Evolutionary conservation across 2,797 vertebrate species (phyloP), one percentile per base, ranked within the genome.

Genomic region (Gymnoscopelus microlampas): DNA sequence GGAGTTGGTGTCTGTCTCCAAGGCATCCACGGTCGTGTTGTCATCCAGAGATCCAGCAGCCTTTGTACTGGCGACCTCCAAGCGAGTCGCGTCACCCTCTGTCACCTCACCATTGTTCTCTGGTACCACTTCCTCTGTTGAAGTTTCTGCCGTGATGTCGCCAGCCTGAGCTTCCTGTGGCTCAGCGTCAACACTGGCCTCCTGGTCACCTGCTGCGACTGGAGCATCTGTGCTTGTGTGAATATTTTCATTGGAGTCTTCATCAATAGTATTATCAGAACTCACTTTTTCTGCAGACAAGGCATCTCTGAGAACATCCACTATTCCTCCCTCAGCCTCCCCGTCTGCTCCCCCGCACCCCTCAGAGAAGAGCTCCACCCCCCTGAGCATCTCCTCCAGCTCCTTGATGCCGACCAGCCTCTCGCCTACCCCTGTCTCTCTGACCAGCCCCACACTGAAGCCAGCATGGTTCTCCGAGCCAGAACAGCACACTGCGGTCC

Each of bases 401-500:
- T 89, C 91, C 62, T 88, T 80, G 56, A 94, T 57, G 1, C 81
- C 91, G 63, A 93, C 84, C 66, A 83, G 77, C 70, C 70, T 91
- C 67, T 85, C 63, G 19, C 23, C 79, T 50, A 68, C 71, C 44
- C 35, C 85, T 10, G 65, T 72, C 50, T 89, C 87, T 71, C 70
- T 87, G 72, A 94, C 84, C 32, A 93, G 72, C 61, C 88, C 94
- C 66, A 90, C 1, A n/a, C 85, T 87, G 76, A 94, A 93, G 66
- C 81, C 78, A 4, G 39, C 63, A 3, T 81, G 69, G 26, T 77
- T 89, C 14, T 76, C 78, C 9, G 87, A 78, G 57, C 29, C 79
- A 6, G 80, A 9, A 4, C 93, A 94, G 79, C 92, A 94, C 48
- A 76, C 65, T 12, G 92, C 91, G 35, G 79, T 83, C 93, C 93